Evolutionary conservation across 1,140 invertebrate genomes (phyloP), one percentile per base, ranked within the genome.

Genomic region (Ceratoteleas bidentatus): DNA sequence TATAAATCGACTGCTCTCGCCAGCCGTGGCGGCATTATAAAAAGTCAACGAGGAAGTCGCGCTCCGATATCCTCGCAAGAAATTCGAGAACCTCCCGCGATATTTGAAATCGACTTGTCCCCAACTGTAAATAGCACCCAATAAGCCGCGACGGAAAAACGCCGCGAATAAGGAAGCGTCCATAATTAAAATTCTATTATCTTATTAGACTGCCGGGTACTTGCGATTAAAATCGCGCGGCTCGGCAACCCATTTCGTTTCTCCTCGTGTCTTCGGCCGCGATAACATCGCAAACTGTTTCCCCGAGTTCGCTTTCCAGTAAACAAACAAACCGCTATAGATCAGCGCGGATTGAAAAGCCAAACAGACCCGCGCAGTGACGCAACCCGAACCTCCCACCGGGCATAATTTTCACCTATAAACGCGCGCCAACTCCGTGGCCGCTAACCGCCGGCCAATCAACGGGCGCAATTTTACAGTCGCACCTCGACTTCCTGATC

Each of bases 401-500:
- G n/a, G n/a, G 47, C 13, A 15, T 52, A 50, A 38, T 38, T 40
- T 54, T 66, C 24, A 14, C 16, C 36, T 34, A 54, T 66, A 66
- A 66, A 66, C 53, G 5, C 33, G 6, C 52, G n/a, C 11, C 9
- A 64, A 52, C 10, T 64, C 34, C 15, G 34, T 38, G 53, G 53
- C 14, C 16, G 32, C n/a, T n/a, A n/a, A n/a, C n/a, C n/a, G n/a
- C n/a, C n/a, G n/a, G n/a, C n/a, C n/a, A n/a, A n/a, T n/a, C n/a
- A 40, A 10, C 43, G 15, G 24, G 24, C 53, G 65, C 57, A 69
- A 69, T 15, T 52, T 62, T 54, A 47, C 50, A 72, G 43, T 72
- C 58, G 57, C 10, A 50, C 5, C n/a, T 70, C 57, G 14, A 70
- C 50, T 72, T 72, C 69, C 69, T 72, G 36, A 72, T 72, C 56